Evolutionary conservation across 2,113 vertebrate genomes (phyloP).

Genomic region (Clinocottus analis): DNA sequence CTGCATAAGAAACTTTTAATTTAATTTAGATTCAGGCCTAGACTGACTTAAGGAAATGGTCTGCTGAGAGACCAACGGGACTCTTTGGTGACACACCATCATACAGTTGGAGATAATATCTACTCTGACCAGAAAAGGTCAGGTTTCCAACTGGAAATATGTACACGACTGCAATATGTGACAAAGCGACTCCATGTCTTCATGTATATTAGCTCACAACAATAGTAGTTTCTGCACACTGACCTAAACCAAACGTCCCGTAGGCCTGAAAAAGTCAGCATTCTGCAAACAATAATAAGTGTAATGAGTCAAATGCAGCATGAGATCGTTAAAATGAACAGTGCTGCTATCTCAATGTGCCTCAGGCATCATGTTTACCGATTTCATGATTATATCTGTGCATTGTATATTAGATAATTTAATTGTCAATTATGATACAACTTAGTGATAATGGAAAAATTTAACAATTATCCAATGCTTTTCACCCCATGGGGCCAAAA

Average conservation of each 20-base stretch:
- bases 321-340: conserved; percentile 62
- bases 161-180: conserved; percentile 17
- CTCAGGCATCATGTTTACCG: conserved; percentile 53
- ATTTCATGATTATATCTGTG: conserved; percentile 65
- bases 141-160: conserved; percentile 18
- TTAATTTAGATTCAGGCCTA: conserved; percentile 4
- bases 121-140: conserved; percentile 13
- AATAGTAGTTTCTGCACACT: conserved; percentile 1
- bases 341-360: conserved; percentile 43
- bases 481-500: conserved; percentile 59
- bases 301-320: conserved; percentile 64
- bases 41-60: background rate
- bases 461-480: conserved; percentile 49
- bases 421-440: conserved; percentile 67
- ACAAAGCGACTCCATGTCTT: conserved; percentile 9
- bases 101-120: conserved; percentile 1
- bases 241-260: conserved; percentile 29
- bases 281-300: conserved; percentile 39
- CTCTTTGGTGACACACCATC: background rate
- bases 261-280: conserved; percentile 34
- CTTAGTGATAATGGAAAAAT: conserved; percentile 70
- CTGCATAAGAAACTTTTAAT: conserved; percentile 16
- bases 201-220: background rate
- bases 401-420: conserved; percentile 54
- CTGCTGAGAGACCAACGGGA: background rate